phyloP scores from a whole-genome alignment of 2,888 invertebrate genomes.

The Stenodema calcarata region DNA sequence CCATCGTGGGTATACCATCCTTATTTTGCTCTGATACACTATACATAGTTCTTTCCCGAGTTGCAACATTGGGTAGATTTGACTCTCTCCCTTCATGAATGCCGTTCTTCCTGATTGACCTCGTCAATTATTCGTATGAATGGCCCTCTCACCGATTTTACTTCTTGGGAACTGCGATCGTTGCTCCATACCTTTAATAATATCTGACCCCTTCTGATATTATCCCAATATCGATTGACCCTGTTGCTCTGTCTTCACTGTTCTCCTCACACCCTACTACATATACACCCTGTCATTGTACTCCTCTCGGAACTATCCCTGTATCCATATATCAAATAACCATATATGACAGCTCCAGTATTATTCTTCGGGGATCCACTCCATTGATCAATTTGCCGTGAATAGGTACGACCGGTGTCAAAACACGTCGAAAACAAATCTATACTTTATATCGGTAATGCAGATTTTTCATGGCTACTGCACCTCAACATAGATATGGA shows the following conservation, averaged over 20 bases:
- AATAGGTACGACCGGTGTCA: neutral
- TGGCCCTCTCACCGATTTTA: neutral
- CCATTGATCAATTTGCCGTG: neutral
- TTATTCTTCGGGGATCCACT: neutral
- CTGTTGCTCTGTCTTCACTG: neutral
- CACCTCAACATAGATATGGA: too few relatives aligned
- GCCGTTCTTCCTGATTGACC: neutral
- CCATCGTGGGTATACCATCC: too few relatives aligned
- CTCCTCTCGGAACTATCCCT: neutral
- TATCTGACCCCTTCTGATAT: neutral
- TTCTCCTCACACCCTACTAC: neutral
- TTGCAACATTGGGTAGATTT: neutral
- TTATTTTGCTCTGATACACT: too few relatives aligned
- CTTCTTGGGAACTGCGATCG: neutral
- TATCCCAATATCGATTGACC: neutral
- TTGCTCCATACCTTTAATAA: neutral
- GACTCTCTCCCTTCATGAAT: neutral
- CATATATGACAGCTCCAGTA: neutral
- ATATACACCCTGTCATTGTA: neutral
- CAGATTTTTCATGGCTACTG: too few relatives aligned
- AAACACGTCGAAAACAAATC: neutral
- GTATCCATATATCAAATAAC: neutral
- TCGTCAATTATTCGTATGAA: neutral
- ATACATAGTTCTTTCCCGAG: neutral
- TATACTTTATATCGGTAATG: too few relatives aligned